Conservation (phyloP, 2,797 vertebrate genomes). For the Emydoidea blandingii region DNA sequence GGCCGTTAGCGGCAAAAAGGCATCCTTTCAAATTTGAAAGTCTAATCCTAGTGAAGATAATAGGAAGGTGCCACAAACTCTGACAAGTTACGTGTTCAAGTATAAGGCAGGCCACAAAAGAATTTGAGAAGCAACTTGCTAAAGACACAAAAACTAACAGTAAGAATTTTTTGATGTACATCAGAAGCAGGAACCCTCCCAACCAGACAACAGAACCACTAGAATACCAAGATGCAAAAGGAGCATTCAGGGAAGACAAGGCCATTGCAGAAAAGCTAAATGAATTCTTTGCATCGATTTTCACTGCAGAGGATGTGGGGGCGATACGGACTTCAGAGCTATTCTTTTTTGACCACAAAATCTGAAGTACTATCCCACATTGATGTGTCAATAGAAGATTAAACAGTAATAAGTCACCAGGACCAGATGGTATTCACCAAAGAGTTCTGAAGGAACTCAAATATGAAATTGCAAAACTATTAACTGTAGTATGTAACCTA, state of each 20-base stretch:
- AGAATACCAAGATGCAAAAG: background rate
- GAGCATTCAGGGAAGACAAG: background rate
- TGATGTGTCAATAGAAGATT: background rate
- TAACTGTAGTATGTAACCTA: background rate
- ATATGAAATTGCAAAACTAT: background rate
- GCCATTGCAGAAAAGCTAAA: background rate
- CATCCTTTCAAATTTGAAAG: background rate
- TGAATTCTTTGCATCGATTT: background rate
- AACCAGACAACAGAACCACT: background rate
- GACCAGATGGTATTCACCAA: background rate
- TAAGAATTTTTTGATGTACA: background rate
- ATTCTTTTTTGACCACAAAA: background rate
- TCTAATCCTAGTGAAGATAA: background rate
- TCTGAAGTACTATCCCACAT: background rate
- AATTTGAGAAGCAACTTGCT: background rate
- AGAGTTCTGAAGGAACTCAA: background rate
- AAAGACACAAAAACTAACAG: background rate
- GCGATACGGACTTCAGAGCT: background rate
- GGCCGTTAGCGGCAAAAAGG: background rate
- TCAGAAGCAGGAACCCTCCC: background rate
- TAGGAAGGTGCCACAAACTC: background rate
- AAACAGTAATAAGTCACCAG: background rate
- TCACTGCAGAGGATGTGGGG: background rate
- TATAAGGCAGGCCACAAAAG: background rate
- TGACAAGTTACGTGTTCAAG: background rate